Evolutionary conservation across 2,888 invertebrate species (phyloP).

Genomic region (Mayetiola destructor): DNA sequence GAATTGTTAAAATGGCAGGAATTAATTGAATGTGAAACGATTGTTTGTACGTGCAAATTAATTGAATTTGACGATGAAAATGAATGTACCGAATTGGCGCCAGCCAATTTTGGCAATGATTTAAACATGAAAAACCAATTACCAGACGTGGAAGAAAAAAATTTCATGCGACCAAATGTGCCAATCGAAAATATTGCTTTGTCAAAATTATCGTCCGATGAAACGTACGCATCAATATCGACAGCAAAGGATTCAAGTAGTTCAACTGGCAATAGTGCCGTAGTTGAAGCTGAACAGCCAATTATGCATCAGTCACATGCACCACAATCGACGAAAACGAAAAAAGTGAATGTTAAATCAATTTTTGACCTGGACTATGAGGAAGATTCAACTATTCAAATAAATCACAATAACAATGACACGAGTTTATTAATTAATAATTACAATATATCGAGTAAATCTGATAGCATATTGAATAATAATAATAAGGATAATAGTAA

Average conservation of each 20-base stretch:
- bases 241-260: neutral
- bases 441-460: too few relatives aligned
- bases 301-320: neutral
- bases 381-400: conserved; percentile 27
- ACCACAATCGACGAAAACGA: neutral
- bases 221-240: neutral
- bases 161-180: neutral
- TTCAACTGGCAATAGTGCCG: neutral
- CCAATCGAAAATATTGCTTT: neutral
- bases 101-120: neutral
- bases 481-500: neutral
- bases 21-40: conserved; percentile 5
- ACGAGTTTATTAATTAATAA: too few relatives aligned
- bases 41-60: conserved; percentile 22
- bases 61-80: conserved; percentile 17
- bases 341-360: conserved; percentile 29
- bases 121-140: neutral
- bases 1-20: conserved; percentile 2
- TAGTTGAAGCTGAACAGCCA: conserved; percentile 3
- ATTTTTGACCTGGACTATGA: conserved; percentile 36
- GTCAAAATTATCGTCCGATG: too few relatives aligned
- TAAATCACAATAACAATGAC: neutral
- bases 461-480: neutral
- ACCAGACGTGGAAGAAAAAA: neutral
- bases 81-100: neutral